Percentiles rank a stretch among this genome's conserved stretches.
Conservation (phyloP, 2,113 vertebrate genomes). For the Rhineura floridana region DNA sequence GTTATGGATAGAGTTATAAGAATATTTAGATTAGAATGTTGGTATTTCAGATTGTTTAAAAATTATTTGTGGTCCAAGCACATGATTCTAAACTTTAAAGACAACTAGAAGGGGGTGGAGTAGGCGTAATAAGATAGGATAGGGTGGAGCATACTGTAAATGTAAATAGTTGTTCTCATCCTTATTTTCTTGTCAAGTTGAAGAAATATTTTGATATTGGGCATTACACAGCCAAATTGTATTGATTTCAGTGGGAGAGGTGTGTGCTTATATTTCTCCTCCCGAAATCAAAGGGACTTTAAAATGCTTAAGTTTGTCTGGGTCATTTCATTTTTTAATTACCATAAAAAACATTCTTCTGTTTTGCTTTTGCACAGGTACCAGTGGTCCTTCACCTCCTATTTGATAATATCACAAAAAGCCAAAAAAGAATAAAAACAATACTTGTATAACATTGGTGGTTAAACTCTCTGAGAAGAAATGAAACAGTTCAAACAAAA, state of each 20-base stretch:
- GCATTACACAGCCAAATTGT: background rate
- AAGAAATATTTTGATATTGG: background rate
- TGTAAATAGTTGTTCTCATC: background rate
- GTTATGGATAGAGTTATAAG: background rate
- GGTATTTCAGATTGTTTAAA: too few relatives aligned
- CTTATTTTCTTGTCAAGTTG: background rate
- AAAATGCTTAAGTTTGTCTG: background rate
- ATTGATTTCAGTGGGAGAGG: background rate
- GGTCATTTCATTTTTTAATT: background rate
- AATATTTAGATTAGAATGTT: background rate
- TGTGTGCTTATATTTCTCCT: background rate
- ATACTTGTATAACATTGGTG: conserved; percentile 2
- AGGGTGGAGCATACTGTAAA: background rate
- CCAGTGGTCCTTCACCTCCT: conserved; percentile 54
- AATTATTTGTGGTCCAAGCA: background rate
- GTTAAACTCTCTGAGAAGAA: conserved; percentile 64
- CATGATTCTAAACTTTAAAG: background rate
- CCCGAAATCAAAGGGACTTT: background rate
- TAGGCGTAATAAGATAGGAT: background rate
- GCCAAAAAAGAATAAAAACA: background rate
- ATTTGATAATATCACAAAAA: background rate
- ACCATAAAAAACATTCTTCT: background rate
- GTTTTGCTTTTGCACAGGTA: conserved; percentile 56
- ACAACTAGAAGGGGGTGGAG: background rate
- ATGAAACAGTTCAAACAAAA: conserved; percentile 57